A percentile compares a stretch with the other conserved stretches of the same genome.
phyloP scores from a whole-genome alignment of 64 coral and sea anemone species.

The Catalaphyllia jardinei region DNA sequence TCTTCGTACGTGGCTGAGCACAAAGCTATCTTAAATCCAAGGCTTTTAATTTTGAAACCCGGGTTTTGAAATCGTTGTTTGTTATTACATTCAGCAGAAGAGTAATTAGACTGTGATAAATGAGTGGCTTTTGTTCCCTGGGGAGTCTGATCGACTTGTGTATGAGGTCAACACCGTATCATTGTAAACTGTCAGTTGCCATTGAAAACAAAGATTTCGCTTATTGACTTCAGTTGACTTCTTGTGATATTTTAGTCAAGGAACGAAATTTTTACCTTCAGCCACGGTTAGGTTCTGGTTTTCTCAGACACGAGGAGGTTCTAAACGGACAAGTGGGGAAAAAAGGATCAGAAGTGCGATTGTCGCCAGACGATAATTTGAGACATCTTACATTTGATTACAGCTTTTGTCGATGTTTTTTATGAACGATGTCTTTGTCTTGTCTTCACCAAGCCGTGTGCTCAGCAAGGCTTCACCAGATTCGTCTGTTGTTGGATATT shows the following conservation, averaged over 20 bases:
- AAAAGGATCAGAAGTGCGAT: no score
- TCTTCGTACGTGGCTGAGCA: not conserved
- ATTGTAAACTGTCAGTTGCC: not conserved
- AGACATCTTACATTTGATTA: not conserved
- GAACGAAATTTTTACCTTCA: not conserved
- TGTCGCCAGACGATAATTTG: not conserved
- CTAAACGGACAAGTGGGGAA: no score
- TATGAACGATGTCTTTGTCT: not conserved
- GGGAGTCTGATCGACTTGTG: not conserved
- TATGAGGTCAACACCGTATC: not conserved
- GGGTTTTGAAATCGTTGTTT: conserved; percentile 13
- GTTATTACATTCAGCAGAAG: not conserved
- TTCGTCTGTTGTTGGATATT: conserved; percentile 72
- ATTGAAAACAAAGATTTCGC: not conserved
- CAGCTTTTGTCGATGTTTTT: not conserved
- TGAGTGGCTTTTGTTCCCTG: not conserved
- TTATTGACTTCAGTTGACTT: no score
- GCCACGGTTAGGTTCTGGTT: not conserved
- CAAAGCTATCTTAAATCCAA: not conserved
- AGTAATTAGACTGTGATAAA: conserved; percentile 36
- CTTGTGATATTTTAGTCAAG: not conserved
- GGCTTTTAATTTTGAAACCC: no score
- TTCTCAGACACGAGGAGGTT: not conserved
- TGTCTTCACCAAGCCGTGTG: conserved; percentile 62
- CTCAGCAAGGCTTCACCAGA: conserved; percentile 74